These are phyloP conservation scores for Cavia aperea DNA, from an alignment of 2,113 vertebrate genomes.

Conservation along the genomic window DNA sequence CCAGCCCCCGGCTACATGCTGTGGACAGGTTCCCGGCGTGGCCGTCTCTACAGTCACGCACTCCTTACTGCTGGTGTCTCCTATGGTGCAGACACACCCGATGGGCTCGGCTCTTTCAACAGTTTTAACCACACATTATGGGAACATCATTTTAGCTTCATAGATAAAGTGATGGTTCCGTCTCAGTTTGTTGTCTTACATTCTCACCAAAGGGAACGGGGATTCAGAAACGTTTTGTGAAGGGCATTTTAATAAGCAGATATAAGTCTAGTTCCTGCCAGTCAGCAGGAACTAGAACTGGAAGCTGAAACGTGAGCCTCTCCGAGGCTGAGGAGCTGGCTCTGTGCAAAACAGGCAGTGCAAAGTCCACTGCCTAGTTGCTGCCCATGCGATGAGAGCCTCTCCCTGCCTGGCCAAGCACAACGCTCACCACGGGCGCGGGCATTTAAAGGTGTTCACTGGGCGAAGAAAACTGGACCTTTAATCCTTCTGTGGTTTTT, in stretches of 20 bases:
- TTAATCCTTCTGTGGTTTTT: not conserved
- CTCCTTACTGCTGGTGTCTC: not conserved
- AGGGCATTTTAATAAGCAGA: not conserved
- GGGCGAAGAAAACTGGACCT: not conserved
- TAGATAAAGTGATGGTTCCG: not conserved
- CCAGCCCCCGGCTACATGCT: not conserved
- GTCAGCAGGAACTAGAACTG: not conserved
- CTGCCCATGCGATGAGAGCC: not conserved
- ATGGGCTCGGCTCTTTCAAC: not conserved
- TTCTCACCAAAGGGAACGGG: not conserved
- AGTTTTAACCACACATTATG: not conserved
- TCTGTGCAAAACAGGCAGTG: not conserved
- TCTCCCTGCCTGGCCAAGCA: not conserved
- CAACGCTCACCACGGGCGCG: not conserved
- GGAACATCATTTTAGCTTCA: not conserved
- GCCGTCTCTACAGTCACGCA: not conserved
- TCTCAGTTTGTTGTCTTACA: constrained; percentile 15
- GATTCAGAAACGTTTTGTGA: not conserved
- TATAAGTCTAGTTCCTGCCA: not conserved
- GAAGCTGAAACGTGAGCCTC: not conserved
- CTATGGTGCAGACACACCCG: no score
- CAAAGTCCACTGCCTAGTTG: not conserved
- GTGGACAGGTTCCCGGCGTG: not conserved
- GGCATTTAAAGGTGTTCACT: not conserved
- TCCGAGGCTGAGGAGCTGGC: not conserved